Evolutionary conservation across 2,797 vertebrate species (phyloP), one percentile per base, ranked within the genome.

Genomic region (Etheostoma perlongum): DNA sequence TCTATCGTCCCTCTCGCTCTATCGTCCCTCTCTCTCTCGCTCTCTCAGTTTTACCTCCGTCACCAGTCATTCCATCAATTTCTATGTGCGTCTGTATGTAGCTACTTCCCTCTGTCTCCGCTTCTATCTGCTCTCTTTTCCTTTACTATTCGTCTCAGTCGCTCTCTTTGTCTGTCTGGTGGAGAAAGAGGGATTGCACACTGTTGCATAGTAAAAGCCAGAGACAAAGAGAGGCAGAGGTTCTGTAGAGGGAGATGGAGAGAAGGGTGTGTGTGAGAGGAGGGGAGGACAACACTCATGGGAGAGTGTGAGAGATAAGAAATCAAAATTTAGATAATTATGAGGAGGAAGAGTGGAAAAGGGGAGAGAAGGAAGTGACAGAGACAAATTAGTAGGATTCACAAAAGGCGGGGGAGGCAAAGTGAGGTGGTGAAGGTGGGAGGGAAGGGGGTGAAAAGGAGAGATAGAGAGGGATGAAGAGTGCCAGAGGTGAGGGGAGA

Each of bases 11-110:
- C 4, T 46, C 14, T 25, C 15, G 18, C 36, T 51, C 68, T 33
- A 36, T 61, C 61, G 8, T 65, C 54, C 64, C 58, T 71, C 40
- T 62, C 57, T 76, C 49, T 53, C 58, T 59, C 61, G 78, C 82
- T 76, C 51, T 76, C 52, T 66, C 65, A 33, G 59, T 61, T 36
- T 78, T 66, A 81, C 82, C 74, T 82, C 77, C 54, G 67, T 78
- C 74, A 81, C 78, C 85, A 81, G 83, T 93, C 91, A 90, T 88
- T 86, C 88, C 88, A 88, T 92, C 89, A 93, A 89, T 88, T 89
- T 87, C 88, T 86, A 79, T 81, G 85, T 73, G 85, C 63, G 84
- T 86, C 81, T 88, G 91, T 88, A 91, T 80, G 80, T 75, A 68
- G 93, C 86, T 91, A 81, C 72, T 82, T 81, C 80, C 81, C 70